These are phyloP conservation scores for Taxidea taxus DNA, from an alignment of 2,113 vertebrate species.

Conservation along the genomic window DNA sequence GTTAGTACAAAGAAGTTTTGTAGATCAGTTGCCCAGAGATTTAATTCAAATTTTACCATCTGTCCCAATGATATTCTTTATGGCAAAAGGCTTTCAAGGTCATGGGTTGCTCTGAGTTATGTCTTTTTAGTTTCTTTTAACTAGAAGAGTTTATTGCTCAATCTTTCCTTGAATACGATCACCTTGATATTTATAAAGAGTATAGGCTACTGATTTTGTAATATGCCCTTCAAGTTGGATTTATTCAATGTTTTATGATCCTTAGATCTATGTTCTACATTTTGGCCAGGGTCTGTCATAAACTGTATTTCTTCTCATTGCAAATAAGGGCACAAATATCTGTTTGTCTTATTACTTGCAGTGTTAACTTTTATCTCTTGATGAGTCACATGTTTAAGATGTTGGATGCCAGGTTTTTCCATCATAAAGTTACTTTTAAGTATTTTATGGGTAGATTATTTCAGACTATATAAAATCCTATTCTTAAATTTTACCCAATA, in stretches of 20 bases:
- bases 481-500: not conserved
- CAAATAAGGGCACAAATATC: not conserved
- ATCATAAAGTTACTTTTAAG: not conserved
- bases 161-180: not conserved
- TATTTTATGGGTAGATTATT: not conserved
- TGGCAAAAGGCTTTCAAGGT: not conserved
- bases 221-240: not conserved
- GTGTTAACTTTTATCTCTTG: not conserved
- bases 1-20: not conserved
- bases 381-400: not conserved
- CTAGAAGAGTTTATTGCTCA: not conserved
- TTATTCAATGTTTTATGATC: not conserved
- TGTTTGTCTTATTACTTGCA: not conserved
- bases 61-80: not conserved
- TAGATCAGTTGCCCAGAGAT: not conserved
- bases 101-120: not conserved
- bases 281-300: not conserved
- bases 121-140: not conserved
- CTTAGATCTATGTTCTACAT: not conserved
- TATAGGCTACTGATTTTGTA: not conserved
- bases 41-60: not conserved
- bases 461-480: not conserved
- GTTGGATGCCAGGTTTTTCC: not conserved
- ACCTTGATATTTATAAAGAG: not conserved
- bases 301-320: not conserved